phyloP scores from a whole-genome alignment of 2,888 invertebrate genomes.

The Nysson spinosus region DNA sequence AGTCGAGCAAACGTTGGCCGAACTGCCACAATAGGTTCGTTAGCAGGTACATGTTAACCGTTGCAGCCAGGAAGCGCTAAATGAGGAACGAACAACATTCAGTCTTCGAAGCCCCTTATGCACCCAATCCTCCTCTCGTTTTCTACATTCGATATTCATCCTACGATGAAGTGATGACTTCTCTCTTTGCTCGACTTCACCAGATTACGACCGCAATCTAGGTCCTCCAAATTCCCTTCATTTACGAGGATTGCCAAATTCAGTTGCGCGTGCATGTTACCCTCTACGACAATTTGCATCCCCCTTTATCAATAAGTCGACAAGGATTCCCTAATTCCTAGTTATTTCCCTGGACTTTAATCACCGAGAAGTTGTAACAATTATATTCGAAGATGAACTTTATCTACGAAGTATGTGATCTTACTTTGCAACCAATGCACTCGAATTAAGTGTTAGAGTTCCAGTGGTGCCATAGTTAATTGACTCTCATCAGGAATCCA shows the following conservation, averaged over 20 bases:
- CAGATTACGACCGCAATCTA: slow-evolving; percentile 22
- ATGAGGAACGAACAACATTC: slow-evolving; percentile 58
- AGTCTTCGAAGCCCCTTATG: slow-evolving; percentile 51
- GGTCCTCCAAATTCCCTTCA: slow-evolving; percentile 36
- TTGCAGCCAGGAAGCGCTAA: slow-evolving; percentile 65
- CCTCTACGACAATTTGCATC: slow-evolving; percentile 12
- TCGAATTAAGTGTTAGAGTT: no score
- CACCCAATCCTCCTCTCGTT: slow-evolving; percentile 42
- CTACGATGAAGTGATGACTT: not conserved
- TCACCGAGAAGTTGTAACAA: no score
- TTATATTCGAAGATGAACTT: no score
- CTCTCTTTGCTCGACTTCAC: slow-evolving; percentile 2
- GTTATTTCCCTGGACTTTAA: no score
- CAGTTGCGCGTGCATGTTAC: not conserved
- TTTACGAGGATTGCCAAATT: slow-evolving; percentile 29
- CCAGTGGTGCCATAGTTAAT: no score
- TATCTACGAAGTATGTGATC: no score
- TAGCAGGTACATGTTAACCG: slow-evolving; percentile 70
- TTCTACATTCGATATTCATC: slow-evolving; percentile 32
- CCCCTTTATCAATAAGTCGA: not conserved
- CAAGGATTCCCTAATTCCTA: no score
- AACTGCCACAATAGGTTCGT: slow-evolving; percentile 73
- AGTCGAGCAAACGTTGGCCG: slow-evolving; percentile 69
- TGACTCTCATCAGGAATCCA: no score
- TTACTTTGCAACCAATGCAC: no score